phyloP scores from a whole-genome alignment of 2,797 vertebrate genomes.

The Rhyacichthys aspro region DNA sequence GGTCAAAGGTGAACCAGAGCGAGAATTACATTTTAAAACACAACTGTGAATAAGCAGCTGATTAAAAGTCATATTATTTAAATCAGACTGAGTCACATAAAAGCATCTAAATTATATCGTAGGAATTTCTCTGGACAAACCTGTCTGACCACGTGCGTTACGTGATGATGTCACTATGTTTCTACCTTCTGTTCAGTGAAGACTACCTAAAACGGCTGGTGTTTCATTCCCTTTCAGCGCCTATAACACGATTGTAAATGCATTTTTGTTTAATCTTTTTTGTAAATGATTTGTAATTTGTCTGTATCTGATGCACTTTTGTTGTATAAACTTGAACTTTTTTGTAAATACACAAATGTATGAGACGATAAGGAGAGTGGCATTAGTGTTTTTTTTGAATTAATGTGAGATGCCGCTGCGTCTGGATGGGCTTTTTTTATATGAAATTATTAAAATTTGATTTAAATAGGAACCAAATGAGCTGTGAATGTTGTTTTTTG shows the following conservation, averaged over 20 bases:
- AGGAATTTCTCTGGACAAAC: neutral
- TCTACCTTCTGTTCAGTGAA: neutral
- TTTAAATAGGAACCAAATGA: neutral
- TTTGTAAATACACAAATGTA: constrained; percentile 66
- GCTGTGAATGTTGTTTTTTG: neutral
- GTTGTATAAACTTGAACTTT: constrained; percentile 68
- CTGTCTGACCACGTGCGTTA: neutral
- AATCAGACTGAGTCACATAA: no score
- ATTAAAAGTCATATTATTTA: no score
- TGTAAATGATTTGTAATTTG: constrained; percentile 29
- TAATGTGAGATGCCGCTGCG: constrained; percentile 11
- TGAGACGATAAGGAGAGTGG: constrained; percentile 28
- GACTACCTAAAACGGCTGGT: constrained; percentile 36
- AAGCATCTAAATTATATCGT: no score
- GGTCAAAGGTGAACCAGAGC: no score
- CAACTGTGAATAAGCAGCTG: no score
- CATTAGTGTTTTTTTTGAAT: constrained; percentile 14
- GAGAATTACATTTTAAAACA: no score
- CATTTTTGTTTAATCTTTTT: constrained; percentile 33
- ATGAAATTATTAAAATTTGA: neutral
- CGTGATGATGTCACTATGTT: no score
- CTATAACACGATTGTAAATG: constrained; percentile 18
- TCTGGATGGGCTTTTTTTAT: neutral
- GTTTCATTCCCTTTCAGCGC: constrained; percentile 1
- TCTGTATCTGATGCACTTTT: constrained; percentile 74